Conservation (phyloP, 1,140 invertebrate genomes). For the Mizuhopecten yessoensis region DNA sequence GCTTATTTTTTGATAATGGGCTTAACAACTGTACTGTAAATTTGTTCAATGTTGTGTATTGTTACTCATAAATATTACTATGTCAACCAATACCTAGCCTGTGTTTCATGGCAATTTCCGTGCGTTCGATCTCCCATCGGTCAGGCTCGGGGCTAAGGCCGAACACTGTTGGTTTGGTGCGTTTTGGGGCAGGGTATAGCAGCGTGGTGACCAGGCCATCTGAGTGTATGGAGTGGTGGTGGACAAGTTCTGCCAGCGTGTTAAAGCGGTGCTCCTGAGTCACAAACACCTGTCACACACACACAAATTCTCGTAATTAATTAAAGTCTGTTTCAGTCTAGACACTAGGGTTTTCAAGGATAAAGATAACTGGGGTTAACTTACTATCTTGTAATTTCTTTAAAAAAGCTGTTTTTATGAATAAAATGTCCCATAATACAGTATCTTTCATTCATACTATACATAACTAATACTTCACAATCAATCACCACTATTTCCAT, state of each 20-base stretch:
- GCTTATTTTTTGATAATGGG: no score
- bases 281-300: conserved; percentile 90
- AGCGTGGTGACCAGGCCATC: conserved; percentile 98
- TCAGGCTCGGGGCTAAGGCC: conserved; percentile 83
- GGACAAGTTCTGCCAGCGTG: conserved; percentile 97
- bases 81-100: conserved; percentile 88
- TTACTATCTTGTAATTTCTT: no score
- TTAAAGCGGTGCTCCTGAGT: conserved; percentile 98
- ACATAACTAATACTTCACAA: background rate
- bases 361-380: no score
- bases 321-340: background rate
- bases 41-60: no score
- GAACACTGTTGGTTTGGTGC: conserved; percentile 94
- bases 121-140: conserved; percentile 91
- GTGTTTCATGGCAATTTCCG: conserved; percentile 99
- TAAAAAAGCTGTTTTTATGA: no score
- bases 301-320: conserved; percentile 44
- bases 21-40: no score
- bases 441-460: background rate
- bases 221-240: conserved; percentile 98
- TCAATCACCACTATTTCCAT: background rate
- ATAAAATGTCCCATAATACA: no score
- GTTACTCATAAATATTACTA: background rate
- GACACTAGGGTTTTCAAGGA: no score
- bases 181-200: conserved; percentile 97